phyloP scores from a whole-genome alignment of 37 sponge, comb jelly and placozoan species.

The Aplysina aerophoba region DNA sequence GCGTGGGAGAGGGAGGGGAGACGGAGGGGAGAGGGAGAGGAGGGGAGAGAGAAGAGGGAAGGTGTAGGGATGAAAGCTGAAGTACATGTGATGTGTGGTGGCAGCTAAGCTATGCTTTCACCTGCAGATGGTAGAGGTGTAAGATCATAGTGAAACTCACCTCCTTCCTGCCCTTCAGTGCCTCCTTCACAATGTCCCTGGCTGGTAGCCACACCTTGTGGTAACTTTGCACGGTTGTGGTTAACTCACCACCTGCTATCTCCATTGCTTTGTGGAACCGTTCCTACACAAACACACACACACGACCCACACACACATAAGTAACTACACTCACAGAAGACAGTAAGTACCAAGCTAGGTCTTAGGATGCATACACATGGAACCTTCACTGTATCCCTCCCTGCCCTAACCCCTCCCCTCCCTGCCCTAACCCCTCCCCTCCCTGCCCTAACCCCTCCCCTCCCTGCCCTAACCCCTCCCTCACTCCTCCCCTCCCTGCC shows the following conservation, averaged over 20 bases:
- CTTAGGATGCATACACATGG: background rate
- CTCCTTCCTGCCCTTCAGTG: constrained; percentile 57
- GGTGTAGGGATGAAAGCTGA: too few relatives aligned
- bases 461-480: too few relatives aligned
- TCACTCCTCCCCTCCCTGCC: too few relatives aligned
- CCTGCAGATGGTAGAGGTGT: too few relatives aligned
- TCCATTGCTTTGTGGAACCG: constrained; percentile 79
- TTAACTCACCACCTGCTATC: constrained; percentile 84
- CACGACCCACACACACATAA: constrained; percentile 6
- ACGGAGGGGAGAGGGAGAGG: background rate
- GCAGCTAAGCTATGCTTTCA: too few relatives aligned
- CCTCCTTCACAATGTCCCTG: constrained; percentile 57
- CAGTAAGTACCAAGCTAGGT: background rate
- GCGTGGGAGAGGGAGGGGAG: background rate
- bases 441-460: too few relatives aligned
- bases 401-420: background rate
- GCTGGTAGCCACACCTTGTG: constrained; percentile 83
- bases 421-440: too few relatives aligned
- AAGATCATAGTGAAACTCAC: too few relatives aligned
- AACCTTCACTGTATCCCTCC: background rate
- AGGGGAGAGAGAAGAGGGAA: constrained; percentile 8
- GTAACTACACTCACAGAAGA: background rate
- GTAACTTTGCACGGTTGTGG: constrained; percentile 25
- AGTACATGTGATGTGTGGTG: too few relatives aligned
- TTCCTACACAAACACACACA: constrained; percentile 41